Conservation (phyloP, 92 coral and sea anemone genomes). For the Palythoa grandiflora region DNA sequence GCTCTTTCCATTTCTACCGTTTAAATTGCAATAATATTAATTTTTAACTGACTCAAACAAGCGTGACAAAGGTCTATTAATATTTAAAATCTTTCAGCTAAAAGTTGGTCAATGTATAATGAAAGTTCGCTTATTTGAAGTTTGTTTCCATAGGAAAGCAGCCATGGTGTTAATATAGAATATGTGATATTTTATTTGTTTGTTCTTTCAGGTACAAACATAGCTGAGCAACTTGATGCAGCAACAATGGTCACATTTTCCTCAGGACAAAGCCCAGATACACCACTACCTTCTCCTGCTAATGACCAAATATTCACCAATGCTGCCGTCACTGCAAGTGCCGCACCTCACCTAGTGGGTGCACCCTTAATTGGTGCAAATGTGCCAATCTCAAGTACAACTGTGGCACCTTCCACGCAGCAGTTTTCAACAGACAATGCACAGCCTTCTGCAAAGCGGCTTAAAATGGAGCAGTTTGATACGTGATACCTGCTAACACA, state of each 20-base stretch:
- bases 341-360: constrained; percentile 27
- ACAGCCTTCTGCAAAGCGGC: constrained; percentile 53
- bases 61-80: too few relatives aligned
- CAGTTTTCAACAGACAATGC: constrained; percentile 28
- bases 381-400: neutral
- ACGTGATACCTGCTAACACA: constrained; percentile 43
- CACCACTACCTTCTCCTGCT: constrained; percentile 59
- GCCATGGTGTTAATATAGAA: neutral
- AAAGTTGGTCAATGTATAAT: too few relatives aligned
- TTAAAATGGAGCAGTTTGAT: constrained; percentile 69
- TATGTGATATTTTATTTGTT: neutral
- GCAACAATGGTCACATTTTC: constrained; percentile 63
- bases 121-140: too few relatives aligned
- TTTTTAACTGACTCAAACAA: too few relatives aligned
- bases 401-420: neutral
- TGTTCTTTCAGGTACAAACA: constrained; percentile 69
- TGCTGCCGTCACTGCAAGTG: neutral
- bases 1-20: too few relatives aligned
- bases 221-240: constrained; percentile 86
- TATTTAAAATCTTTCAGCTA: too few relatives aligned
- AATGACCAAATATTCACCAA: constrained; percentile 62
- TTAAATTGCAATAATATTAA: too few relatives aligned
- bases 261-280: constrained; percentile 57
- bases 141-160: neutral
- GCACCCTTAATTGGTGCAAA: constrained; percentile 21